phyloP scores from a whole-genome alignment of 1,140 invertebrate genomes.

The Dreissena rostriformis region DNA sequence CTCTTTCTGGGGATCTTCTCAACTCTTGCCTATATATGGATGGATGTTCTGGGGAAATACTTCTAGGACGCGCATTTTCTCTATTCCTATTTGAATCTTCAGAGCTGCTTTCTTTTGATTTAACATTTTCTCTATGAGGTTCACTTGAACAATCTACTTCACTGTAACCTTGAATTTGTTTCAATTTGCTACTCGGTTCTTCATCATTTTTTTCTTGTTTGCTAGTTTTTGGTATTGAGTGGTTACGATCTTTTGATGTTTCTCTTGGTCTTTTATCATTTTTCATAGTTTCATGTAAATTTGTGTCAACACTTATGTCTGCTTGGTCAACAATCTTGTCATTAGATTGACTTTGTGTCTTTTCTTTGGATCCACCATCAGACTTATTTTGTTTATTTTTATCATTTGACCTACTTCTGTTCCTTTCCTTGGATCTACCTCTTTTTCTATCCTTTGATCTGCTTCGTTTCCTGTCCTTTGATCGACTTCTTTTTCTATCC shows the following conservation, averaged over 20 bases:
- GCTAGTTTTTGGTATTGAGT: not conserved
- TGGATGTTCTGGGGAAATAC: not conserved
- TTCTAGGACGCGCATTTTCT: not conserved
- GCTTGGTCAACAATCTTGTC: slow-evolving; percentile 1
- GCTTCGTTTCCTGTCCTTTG: not conserved
- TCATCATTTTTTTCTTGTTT: not conserved
- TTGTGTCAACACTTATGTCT: not conserved
- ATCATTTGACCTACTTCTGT: not conserved
- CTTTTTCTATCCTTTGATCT: not conserved
- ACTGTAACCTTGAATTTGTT: not conserved
- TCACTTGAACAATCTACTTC: not conserved
- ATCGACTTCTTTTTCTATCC: slow-evolving; percentile 7
- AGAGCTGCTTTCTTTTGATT: not conserved
- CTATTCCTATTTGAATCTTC: slow-evolving; percentile 10
- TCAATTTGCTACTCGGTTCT: not conserved
- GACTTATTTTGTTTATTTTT: slow-evolving; percentile 15
- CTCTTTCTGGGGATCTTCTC: not conserved
- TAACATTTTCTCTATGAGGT: not conserved
- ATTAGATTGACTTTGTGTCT: not conserved
- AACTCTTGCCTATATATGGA: not conserved
- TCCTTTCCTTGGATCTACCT: not conserved
- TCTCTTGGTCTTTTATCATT: not conserved
- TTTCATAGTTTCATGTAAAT: not conserved
- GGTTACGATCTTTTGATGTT: no score
- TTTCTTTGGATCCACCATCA: not conserved